Base-by-base conservation (phyloP, 2,888 invertebrate genomes). In the Chloroclystis v-ata region DNA sequence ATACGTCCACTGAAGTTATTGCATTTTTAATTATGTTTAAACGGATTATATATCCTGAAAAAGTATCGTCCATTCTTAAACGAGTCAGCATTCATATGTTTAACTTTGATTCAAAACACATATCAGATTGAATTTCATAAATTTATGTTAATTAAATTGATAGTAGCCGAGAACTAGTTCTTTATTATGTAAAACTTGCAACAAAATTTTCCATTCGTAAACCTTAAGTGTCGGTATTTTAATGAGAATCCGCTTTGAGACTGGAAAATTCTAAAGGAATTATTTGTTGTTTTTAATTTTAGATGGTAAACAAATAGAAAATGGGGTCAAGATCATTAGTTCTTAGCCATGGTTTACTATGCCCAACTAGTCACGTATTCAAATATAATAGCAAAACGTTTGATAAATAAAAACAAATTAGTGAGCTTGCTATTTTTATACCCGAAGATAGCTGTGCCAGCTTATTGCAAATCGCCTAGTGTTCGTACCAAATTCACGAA, bases 271-370 rank as follows among this genome's bases (percentile, higher is more conserved):
- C 4, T 10, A 49, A 29, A 40, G 49, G 57, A 46, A 47, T 47
- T 47, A 11, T 24, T 49, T 43, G 35, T 8, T 29, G 32, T 33
- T n/a, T 16, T 14, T 33, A 14, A 30, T 13, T 13, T 9, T 30
- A 9, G 13, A 13, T 39, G 35, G 37, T 33, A 59, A 45, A 59
- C 56, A 61, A 24, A 3, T n/a, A 29, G 8, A 49, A 45, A 52
- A 50, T 26, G 43, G 47, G 52, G 48, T 47, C 63, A 63, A 63
- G 64, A 62, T 53, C 49, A 25, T 28, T 14, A 39, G 16, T 33
- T n/a, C n/a, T n/a, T n/a, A n/a, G n/a, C n/a, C n/a, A n/a, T n/a
- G n/a, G n/a, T n/a, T n/a, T n/a, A n/a, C n/a, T 13, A 24, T 14
- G 41, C 14, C 28, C 10, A 12, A 2, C n/a, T n/a, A 20, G 33